Evolutionary conservation across 64 coral and sea anemone species (phyloP).

Genomic region (Dendronephthya gigantea): DNA sequence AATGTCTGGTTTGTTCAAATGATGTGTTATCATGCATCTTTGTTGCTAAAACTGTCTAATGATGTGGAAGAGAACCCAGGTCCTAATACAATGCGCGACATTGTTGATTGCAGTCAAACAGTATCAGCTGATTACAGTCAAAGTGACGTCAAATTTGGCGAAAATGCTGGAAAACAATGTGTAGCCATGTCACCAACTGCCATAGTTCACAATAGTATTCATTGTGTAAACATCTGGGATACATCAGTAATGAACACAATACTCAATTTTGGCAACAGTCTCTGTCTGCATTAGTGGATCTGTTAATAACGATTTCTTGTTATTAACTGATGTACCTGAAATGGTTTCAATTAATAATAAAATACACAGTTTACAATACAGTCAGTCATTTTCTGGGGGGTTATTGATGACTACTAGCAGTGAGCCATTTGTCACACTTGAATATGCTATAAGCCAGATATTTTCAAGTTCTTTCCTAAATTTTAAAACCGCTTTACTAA

Average conservation of each 20-base stretch:
- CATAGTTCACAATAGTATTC: neutral
- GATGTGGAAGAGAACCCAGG: neutral
- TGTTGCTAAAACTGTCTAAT: too few species aligned
- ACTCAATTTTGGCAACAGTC: neutral
- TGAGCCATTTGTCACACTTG: too few species aligned
- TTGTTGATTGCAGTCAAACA: neutral
- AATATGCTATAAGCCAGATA: too few species aligned
- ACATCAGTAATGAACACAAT: constrained; percentile 1
- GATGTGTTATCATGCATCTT: too few species aligned
- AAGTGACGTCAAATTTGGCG: neutral
- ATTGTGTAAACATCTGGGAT: neutral
- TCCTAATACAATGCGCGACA: too few species aligned
- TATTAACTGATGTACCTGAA: constrained; percentile 13
- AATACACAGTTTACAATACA: neutral
- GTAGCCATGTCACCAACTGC: too few species aligned
- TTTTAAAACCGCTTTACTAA: too few species aligned
- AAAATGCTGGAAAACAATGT: too few species aligned
- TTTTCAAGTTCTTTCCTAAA: too few species aligned
- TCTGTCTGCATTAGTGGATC: too few species aligned
- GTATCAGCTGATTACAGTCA: too few species aligned
- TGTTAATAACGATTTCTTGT: too few species aligned
- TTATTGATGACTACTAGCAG: neutral
- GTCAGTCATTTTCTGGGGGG: neutral
- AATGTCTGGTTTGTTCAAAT: neutral
- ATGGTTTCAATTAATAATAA: neutral